Evolutionary conservation across 2,888 invertebrate species (phyloP), one percentile per base, ranked within the genome.

Genomic region (Brachynemurus nebulosus): DNA sequence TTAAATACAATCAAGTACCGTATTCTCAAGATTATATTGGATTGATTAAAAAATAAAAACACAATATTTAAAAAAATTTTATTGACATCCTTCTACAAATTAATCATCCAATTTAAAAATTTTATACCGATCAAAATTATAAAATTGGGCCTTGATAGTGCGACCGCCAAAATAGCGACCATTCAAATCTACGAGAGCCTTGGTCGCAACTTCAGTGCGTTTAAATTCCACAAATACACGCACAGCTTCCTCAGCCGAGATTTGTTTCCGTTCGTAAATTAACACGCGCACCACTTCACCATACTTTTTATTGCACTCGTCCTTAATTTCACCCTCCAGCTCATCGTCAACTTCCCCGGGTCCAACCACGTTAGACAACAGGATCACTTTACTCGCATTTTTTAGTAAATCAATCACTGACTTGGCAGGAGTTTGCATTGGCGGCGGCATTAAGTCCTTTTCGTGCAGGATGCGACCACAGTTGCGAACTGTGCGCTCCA

Each of bases 281-380:
- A n/a, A n/a, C 8, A 44, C 44, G 17, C 38, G 12, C 11, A 37
- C 18, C 9, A 44, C 44, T 7, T 44, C 27, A 8, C 44, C 44
- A 38, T 44, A 44, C n/a, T 42, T 42, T 2, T 11, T 17, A 14
- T 38, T n/a, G 18, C 44, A 44, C 38, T 44, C 44, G 5, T 44
- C 44, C 9, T 25, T 20, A 27, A 44, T 44, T 38, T 44, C 44
- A 8, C 17, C n/a, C 30, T 44, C 38, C 2, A 44, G 27, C 8
- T 44, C 37, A 44, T 44, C 37, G 19, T 44, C 44, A 20, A 44
- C 38, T n/a, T 44, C 44, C 2, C 37, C 23, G n/a, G 37, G 27
- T 4, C 25, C 27, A 1, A 37, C 44, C n/a, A 44, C 34, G 18
- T 44, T 44, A 3, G 21, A 19, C 4, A 44, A 19, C 11, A 44